Evolutionary conservation across 2,888 invertebrate species (phyloP).

Genomic region (Thalpophila matura): DNA sequence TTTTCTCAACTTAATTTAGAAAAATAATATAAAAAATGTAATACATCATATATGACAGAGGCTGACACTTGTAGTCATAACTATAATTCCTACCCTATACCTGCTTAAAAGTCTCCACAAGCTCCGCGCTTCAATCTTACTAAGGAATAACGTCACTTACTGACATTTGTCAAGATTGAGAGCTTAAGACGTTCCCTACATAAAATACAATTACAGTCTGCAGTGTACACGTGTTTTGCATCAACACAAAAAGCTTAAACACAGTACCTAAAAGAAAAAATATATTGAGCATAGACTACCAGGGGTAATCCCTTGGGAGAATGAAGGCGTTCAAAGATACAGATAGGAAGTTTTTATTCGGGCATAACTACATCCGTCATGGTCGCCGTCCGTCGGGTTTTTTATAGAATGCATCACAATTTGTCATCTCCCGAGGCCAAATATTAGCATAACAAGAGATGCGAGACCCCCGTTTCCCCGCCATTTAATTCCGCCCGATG

Average conservation of each 20-base stretch:
- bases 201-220: slow-evolving; percentile 54
- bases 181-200: slow-evolving; percentile 27
- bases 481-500: slow-evolving; percentile 72
- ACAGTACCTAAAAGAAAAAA: slow-evolving; percentile 28
- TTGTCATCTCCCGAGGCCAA: slow-evolving; percentile 71
- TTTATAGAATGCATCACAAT: slow-evolving; percentile 72
- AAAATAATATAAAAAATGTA: too few species aligned
- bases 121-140: slow-evolving; percentile 45
- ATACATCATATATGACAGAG: too few species aligned
- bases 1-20: too few species aligned
- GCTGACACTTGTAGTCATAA: background rate
- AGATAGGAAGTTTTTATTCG: slow-evolving; percentile 58
- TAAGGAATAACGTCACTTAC: slow-evolving; percentile 30
- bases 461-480: slow-evolving; percentile 67
- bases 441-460: slow-evolving; percentile 78
- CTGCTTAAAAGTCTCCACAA: slow-evolving; percentile 47
- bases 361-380: slow-evolving; percentile 50
- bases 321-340: slow-evolving; percentile 41
- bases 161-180: slow-evolving; percentile 56
- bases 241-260: slow-evolving; percentile 51
- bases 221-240: slow-evolving; percentile 53
- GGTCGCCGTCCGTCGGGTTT: slow-evolving; percentile 44
- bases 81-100: background rate
- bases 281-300: slow-evolving; percentile 4
- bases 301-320: slow-evolving; percentile 26